Evolutionary conservation across 2,888 invertebrate species (phyloP), one percentile per base, ranked within the genome.

Genomic region (Drosophila engyochracea): DNA sequence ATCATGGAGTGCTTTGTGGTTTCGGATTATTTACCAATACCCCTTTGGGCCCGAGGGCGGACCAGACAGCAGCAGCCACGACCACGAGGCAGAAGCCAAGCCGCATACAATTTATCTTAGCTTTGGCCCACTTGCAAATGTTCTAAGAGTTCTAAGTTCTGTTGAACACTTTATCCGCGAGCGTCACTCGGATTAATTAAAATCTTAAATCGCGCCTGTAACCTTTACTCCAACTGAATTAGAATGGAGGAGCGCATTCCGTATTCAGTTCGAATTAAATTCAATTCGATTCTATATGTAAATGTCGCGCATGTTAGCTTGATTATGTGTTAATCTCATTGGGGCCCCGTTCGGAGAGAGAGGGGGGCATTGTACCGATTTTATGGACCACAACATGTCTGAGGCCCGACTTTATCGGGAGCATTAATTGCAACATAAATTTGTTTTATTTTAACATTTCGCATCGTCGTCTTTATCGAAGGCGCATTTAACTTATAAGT

Each of bases 401-500:
- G 78, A 80, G 86, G 77, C 70, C 65, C 73, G 62, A 78, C 65
- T 91, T 91, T 91, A 89, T 88, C 75, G 81, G 44, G 33, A 68
- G 79, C 90, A 83, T 89, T 89, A 91, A 91, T 90, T 89, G 91
- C 90, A 89, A 85, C 88, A 90, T 89, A 91, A 89, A 91, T 89
- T 90, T 89, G 70, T 89, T 89, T 89, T 90, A 89, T 89, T 89
- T 88, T 88, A 83, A 80, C 78, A 90, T 90, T 89, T 89, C 84
- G 90, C 88, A 88, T 90, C 77, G 77, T 41, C 68, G 77, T 71
- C 76, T 82, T 78, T 82, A 89, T 87, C 88, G 76, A 70, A 75
- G 87, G 66, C 82, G 82, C 88, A 81, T 89, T 89, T 82, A 91
- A 72, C 83, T 79, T 88, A 85, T 90, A 88, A 79, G 81, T 76